Evolutionary conservation across 2,113 vertebrate genomes (phyloP).

Genomic region (Laticauda colubrina): DNA sequence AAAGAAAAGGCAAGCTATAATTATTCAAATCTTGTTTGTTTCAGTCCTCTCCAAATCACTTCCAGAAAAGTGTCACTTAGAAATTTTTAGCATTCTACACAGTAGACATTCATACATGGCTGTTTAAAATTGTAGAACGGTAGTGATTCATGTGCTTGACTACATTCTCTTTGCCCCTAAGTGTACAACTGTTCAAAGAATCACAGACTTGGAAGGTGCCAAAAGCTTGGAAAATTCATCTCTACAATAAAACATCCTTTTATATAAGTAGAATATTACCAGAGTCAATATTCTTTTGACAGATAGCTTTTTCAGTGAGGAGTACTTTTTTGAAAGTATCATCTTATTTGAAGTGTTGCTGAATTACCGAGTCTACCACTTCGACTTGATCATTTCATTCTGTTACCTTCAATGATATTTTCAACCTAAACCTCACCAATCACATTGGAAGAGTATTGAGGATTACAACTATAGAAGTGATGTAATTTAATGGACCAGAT

Average conservation of each 20-base stretch:
- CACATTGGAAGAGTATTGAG: neutral
- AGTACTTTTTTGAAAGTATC: neutral
- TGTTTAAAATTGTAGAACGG: neutral
- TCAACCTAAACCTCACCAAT: neutral
- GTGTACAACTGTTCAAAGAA: neutral
- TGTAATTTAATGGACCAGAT: neutral
- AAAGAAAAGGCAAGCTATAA: neutral
- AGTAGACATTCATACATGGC: neutral
- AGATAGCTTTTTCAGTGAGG: neutral
- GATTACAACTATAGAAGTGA: neutral
- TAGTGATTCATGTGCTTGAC: neutral
- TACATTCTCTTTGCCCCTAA: neutral
- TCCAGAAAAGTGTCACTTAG: neutral
- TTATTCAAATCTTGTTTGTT: neutral
- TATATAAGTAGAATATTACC: neutral
- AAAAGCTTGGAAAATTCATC: neutral
- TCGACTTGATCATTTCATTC: neutral
- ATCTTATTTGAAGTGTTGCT: neutral
- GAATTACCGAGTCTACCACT: neutral
- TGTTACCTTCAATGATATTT: neutral
- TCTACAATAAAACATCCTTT: neutral
- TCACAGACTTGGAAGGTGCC: neutral
- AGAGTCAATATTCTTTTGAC: neutral
- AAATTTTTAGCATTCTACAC: neutral
- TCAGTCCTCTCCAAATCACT: neutral